phyloP scores from a whole-genome alignment of 2,888 invertebrate species.

The Cryptocephalus moraei region DNA sequence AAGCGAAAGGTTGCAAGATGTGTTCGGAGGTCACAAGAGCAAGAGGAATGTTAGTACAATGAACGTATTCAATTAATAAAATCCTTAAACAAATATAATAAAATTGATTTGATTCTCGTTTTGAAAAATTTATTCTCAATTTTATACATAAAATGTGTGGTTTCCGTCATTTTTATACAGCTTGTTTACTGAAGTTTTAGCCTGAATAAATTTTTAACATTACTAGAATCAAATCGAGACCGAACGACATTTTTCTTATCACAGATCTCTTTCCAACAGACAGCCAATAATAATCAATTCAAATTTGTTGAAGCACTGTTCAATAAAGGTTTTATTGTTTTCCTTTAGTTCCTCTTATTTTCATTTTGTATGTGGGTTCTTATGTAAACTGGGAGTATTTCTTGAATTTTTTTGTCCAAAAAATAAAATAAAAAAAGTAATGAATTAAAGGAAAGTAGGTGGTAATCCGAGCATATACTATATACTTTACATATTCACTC shows the following conservation, averaged over 20 bases:
- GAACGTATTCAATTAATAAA: slow-evolving; percentile 16
- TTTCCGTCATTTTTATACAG: slow-evolving; percentile 19
- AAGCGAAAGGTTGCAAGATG: slow-evolving; percentile 96
- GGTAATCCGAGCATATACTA: no score
- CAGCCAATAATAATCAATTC: neutral
- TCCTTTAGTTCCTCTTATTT: no score
- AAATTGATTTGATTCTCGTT: slow-evolving; percentile 20
- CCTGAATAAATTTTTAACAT: slow-evolving; percentile 13
- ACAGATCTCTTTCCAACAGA: slow-evolving; percentile 12
- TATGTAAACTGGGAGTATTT: slow-evolving; percentile 7
- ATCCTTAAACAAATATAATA: slow-evolving; percentile 13
- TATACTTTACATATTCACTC: no score
- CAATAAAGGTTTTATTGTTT: no score
- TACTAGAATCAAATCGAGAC: slow-evolving; percentile 17
- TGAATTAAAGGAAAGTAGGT: no score
- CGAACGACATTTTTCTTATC: slow-evolving; percentile 5
- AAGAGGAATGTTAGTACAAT: slow-evolving; percentile 90
- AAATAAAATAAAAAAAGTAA: no score
- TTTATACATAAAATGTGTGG: slow-evolving; percentile 16
- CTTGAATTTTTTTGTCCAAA: no score
- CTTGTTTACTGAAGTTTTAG: slow-evolving; percentile 8
- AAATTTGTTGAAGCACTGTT: no score
- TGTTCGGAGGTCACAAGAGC: slow-evolving; percentile 99
- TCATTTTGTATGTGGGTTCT: slow-evolving; percentile 4
- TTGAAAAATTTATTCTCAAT: slow-evolving; percentile 18